Base-by-base conservation (phyloP, 37 sponge, comb jelly and placozoan species). In the Oscarella lobularis region DNA sequence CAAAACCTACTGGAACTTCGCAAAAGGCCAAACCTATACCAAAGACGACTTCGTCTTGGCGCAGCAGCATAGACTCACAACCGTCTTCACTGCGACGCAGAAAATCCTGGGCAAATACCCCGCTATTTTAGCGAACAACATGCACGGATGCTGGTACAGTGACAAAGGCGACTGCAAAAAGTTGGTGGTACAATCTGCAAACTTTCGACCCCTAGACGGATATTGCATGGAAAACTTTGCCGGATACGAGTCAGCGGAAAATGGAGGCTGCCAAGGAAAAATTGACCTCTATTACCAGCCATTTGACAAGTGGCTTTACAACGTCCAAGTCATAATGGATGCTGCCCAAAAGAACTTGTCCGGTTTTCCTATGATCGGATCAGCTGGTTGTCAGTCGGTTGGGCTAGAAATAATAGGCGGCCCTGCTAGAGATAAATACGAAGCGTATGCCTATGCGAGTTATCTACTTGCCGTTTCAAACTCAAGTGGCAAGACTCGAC, bases 261-360 rank as follows among this genome's bases (percentile, higher is more conserved):
- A 48, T 48, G 60, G 60, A 27, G 60, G 60, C 9, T 48, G 60
- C 60, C 14, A 48, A 27, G 33, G 35, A 4, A 68, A 68, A 35
- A 32, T 14, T 5, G 6, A 5, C 4, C 4, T 68, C 33, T 34
- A 68, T 68, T 68, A 20, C 31, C 5, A 30, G 33, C 29, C 6
- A 5, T 4, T 35, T 34, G 31, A 68, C 31, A 35, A 14, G 4
- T 68, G 71, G 71, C 6, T 68, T 5, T 34, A 14, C 29, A 5
- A 68, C 33, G 31, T 68, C 31, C 71, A 68, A 35, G 4, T 68
- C 4, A 20, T 68, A 5, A 68, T 4, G 29, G 31, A 68, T 68
- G 71, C 71, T 34, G 6, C 71, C 5, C 71, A 68, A 35, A 68
- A 35, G 6, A 68, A 68, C 71, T 68, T 68, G 71, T 5, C 71